Conservation (phyloP, 2,113 vertebrate species). For the Hemibagrus wyckioides region DNA sequence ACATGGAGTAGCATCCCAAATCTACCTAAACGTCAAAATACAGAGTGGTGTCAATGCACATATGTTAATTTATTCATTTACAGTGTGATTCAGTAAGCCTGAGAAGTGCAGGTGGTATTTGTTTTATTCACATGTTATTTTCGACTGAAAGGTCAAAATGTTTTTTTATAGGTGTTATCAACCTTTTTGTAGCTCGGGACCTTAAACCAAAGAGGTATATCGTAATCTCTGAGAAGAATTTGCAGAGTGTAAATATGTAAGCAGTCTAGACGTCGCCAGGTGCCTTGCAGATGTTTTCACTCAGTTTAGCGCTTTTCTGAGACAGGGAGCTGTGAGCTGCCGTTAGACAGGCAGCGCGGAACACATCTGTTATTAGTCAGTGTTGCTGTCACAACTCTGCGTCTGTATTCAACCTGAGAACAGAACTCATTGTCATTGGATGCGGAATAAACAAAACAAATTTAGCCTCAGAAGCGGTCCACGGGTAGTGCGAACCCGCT, state of each 20-base stretch:
- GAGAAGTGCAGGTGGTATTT: too few species aligned
- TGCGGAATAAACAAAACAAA: constrained; percentile 1
- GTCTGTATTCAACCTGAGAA: neutral
- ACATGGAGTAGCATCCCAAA: neutral
- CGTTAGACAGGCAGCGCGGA: constrained; percentile 20
- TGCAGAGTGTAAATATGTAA: constrained; percentile 10
- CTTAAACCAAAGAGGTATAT: neutral
- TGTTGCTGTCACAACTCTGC: neutral
- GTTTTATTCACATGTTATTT: too few species aligned
- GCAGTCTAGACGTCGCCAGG: constrained; percentile 1
- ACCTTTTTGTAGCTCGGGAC: neutral
- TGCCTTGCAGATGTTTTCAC: constrained; percentile 23
- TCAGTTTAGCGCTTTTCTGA: constrained; percentile 25
- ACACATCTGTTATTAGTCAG: constrained; percentile 24
- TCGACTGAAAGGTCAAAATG: too few species aligned
- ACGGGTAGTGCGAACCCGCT: neutral
- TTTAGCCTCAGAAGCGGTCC: neutral
- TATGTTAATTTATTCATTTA: too few species aligned
- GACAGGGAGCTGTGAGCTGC: constrained; percentile 37
- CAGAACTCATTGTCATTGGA: neutral
- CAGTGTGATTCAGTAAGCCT: too few species aligned
- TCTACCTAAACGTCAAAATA: too few species aligned
- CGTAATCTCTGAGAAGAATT: neutral
- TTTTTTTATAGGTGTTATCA: neutral
- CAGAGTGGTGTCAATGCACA: too few species aligned